Percentiles rank a stretch among this genome's conserved stretches.
phyloP scores from a whole-genome alignment of 2,113 vertebrate species.

The Proteles cristata region DNA sequence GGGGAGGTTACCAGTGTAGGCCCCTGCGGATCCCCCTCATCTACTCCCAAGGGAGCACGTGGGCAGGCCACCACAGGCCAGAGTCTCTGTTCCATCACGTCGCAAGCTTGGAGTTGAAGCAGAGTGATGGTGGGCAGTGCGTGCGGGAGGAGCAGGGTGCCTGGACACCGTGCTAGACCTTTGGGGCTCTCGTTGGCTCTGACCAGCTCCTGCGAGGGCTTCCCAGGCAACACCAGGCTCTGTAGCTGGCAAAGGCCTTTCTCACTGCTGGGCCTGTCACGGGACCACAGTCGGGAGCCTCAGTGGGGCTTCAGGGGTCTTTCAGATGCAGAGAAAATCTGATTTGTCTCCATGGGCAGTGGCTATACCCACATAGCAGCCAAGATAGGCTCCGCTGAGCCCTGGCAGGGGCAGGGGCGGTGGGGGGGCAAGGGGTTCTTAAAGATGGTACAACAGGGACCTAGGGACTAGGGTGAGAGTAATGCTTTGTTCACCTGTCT shows the following conservation, averaged over 20 bases:
- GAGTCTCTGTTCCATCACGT: not conserved
- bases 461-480: not conserved
- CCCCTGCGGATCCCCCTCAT: not conserved
- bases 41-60: not conserved
- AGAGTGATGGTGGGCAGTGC: rapidly evolving
- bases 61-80: not conserved
- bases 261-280: not conserved
- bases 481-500: not conserved
- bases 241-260: not conserved
- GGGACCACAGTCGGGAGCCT: too few species aligned
- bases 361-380: not conserved
- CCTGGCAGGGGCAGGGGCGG: rapidly evolving
- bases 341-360: not conserved
- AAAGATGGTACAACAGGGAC: not conserved
- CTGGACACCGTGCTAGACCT: too few species aligned
- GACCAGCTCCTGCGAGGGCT: not conserved
- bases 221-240: not conserved
- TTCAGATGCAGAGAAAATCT: not conserved
- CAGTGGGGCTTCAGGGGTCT: not conserved
- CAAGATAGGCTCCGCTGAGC: not conserved
- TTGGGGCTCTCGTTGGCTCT: not conserved
- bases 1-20: not conserved
- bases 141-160: not conserved
- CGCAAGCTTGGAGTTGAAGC: not conserved
- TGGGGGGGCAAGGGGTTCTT: not conserved